Evolutionary conservation across 2,797 vertebrate species (phyloP).

Genomic region (Hephaestus fuliginosus): DNA sequence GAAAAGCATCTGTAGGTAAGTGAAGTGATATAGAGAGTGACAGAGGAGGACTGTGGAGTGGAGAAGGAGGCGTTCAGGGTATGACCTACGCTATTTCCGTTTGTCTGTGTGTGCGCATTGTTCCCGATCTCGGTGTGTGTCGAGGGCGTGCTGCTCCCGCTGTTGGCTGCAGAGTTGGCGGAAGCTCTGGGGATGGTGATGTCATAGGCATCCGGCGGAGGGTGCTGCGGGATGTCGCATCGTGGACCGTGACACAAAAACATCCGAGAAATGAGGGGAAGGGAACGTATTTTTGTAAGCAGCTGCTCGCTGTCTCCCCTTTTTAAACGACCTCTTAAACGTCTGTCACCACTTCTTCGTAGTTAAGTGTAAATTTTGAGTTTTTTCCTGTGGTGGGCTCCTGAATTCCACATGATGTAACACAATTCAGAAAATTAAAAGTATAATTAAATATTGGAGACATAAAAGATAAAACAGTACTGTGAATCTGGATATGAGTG

Average conservation of each 20-base stretch:
- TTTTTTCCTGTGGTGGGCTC: too few relatives aligned
- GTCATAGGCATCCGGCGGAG: constrained; percentile 79
- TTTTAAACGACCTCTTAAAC: not conserved
- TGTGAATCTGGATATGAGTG: not conserved
- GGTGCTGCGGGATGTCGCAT: constrained; percentile 59
- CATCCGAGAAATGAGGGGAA: not conserved
- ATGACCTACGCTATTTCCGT: constrained; percentile 80
- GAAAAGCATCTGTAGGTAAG: constrained; percentile 48
- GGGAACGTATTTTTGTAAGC: not conserved
- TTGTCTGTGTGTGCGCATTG: constrained; percentile 55
- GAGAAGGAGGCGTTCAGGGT: constrained; percentile 12
- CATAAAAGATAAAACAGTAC: not conserved
- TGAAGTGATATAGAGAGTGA: constrained; percentile 21
- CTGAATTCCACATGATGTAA: too few relatives aligned
- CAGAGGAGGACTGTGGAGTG: not conserved
- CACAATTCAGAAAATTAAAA: not conserved
- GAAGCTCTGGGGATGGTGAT: constrained; percentile 91
- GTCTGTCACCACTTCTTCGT: too few relatives aligned
- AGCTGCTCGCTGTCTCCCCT: not conserved
- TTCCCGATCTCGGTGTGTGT: constrained; percentile 79
- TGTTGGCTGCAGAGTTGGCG: constrained; percentile 78
- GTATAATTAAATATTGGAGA: not conserved
- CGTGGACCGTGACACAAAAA: constrained; percentile 3
- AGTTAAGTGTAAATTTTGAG: too few relatives aligned
- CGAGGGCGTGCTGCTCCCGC: constrained; percentile 86